phyloP scores from a whole-genome alignment of 2,113 vertebrate species.

The Aphyosemion australe region DNA sequence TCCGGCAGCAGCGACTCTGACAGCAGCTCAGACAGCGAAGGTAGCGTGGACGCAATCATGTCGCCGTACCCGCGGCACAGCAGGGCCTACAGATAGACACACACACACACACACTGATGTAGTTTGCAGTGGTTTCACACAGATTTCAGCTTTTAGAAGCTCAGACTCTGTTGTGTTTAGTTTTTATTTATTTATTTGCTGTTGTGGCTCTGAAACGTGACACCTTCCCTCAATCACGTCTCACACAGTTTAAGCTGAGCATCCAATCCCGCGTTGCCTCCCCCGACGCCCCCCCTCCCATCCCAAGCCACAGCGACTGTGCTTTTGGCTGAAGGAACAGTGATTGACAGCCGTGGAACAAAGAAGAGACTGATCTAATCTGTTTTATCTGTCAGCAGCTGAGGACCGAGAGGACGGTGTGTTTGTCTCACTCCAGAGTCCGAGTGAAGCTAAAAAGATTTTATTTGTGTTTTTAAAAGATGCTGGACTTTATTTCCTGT shows the following conservation, averaged over 20 bases:
- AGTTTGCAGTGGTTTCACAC: constrained; percentile 23
- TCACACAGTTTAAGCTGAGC: constrained; percentile 79
- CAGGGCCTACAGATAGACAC: constrained; percentile 77
- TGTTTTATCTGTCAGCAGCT: constrained; percentile 60
- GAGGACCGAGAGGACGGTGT: constrained; percentile 47
- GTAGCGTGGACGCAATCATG: constrained; percentile 89
- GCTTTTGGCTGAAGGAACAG: constrained; percentile 73
- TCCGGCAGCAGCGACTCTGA: constrained; percentile 97
- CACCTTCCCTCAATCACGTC: constrained; percentile 72
- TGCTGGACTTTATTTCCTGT: constrained; percentile 56
- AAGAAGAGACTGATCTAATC: constrained; percentile 65
- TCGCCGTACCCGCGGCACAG: constrained; percentile 64
- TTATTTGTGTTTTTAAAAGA: constrained; percentile 41
- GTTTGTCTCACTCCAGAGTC: constrained; percentile 11
- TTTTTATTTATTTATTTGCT: constrained; percentile 26
- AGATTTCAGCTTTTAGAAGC: not conserved
- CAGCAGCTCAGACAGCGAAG: constrained; percentile 97
- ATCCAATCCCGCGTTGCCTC: constrained; percentile 70
- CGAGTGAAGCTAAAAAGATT: constrained; percentile 19
- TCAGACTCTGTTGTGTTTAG: not conserved
- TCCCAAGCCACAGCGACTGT: constrained; percentile 66
- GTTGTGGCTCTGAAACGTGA: constrained; percentile 71
- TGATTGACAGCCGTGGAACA: constrained; percentile 76
- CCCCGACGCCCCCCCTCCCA: constrained; percentile 63
- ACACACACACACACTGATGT: constrained; percentile 22